Conservation (phyloP, 1,140 invertebrate genomes). For the Pseudobourletiella spinata region DNA sequence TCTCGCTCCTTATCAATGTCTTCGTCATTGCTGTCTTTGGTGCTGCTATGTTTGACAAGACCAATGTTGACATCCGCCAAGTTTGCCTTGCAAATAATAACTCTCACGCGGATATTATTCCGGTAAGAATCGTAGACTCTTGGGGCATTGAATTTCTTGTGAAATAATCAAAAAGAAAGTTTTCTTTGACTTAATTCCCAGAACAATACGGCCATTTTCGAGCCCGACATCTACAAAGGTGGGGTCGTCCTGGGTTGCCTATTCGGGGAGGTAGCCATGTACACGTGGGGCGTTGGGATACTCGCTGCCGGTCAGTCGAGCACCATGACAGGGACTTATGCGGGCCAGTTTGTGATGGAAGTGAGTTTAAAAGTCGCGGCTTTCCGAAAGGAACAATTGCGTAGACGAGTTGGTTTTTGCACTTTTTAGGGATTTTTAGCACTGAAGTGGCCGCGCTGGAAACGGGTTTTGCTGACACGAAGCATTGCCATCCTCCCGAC, state of each 20-base stretch:
- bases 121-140: too few species aligned
- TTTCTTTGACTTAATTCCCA: too few species aligned
- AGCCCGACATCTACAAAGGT: conserved; percentile 71
- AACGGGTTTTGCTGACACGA: conserved; percentile 74
- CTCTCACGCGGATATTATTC: conserved; percentile 43
- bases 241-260: conserved; percentile 75
- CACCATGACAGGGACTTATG: conserved; percentile 77
- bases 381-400: too few species aligned
- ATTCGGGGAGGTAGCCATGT: conserved; percentile 69
- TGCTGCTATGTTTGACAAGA: conserved; percentile 53
- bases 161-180: too few species aligned
- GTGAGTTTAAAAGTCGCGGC: conserved; percentile 36
- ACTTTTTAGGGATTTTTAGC: conserved; percentile 71
- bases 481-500: conserved; percentile 82
- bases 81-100: conserved; percentile 45
- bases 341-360: conserved; percentile 68
- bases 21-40: conserved; percentile 86
- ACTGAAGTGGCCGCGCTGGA: conserved; percentile 79
- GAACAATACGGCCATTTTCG: conserved; percentile 49
- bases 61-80: conserved; percentile 32
- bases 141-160: too few species aligned
- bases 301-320: conserved; percentile 81
- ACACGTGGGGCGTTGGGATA: conserved; percentile 84
- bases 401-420: too few species aligned
- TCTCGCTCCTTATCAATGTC: conserved; percentile 83